A percentile compares a stretch with the other conserved stretches of the same genome.
Evolutionary conservation across 2,113 vertebrate genomes (phyloP).

Genomic region (Charadrius vociferus): DNA sequence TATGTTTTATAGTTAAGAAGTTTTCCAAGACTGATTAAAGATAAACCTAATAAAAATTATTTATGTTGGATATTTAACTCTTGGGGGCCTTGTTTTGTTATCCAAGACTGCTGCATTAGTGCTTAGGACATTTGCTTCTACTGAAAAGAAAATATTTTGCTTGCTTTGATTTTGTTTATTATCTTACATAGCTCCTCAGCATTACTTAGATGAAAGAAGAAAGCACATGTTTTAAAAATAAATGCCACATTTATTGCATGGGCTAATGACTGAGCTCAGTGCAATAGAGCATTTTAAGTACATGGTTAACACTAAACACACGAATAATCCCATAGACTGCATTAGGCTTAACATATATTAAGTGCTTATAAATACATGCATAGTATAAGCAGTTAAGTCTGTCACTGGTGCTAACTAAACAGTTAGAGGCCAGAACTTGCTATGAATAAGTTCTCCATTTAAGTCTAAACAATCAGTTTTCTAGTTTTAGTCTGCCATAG

Average conservation of each 20-base stretch:
- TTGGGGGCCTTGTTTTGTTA: not conserved
- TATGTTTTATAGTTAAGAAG: not conserved
- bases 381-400: not conserved
- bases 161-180: not conserved
- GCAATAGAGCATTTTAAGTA: not conserved
- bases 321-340: not conserved
- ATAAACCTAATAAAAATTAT: not conserved
- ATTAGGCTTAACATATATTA: not conserved
- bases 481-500: not conserved
- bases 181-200: fast-evolving
- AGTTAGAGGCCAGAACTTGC: not conserved
- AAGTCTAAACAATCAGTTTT: not conserved
- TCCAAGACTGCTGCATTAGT: not conserved
- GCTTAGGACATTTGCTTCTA: not conserved
- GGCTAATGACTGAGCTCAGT: not conserved
- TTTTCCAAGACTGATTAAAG: not conserved
- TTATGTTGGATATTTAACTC: not conserved
- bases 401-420: not conserved
- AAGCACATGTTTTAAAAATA: not conserved
- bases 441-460: not conserved
- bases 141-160: not conserved
- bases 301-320: not conserved
- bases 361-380: not conserved
- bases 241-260: not conserved
- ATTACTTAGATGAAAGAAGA: not conserved